Evolutionary conservation across 2,113 vertebrate species (phyloP).

Genomic region (Sialia sialis): DNA sequence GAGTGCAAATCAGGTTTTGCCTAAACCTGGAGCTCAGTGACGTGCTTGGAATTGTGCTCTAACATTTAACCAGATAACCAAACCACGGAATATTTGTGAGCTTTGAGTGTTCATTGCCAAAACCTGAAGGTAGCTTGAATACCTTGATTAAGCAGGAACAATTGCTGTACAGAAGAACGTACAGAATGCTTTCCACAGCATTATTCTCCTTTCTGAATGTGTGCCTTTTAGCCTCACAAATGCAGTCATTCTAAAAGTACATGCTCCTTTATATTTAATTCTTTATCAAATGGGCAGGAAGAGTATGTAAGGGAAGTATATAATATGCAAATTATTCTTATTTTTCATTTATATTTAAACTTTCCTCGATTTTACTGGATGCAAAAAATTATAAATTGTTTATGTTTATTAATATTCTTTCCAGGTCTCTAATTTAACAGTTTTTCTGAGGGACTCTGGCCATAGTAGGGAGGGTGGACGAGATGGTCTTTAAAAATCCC

Average conservation of each 20-base stretch:
- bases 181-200: neutral
- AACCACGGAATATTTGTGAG: neutral
- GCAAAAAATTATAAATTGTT: neutral
- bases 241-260: neutral
- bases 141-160: neutral
- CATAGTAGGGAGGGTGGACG: rapidly evolving
- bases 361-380: neutral
- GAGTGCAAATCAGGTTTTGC: neutral
- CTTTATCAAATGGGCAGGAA: neutral
- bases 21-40: neutral
- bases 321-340: neutral
- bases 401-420: neutral
- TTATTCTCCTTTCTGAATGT: neutral
- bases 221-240: neutral
- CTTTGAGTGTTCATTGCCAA: neutral
- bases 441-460: neutral
- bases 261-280: neutral
- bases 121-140: neutral
- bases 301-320: neutral
- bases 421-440: neutral
- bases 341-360: neutral
- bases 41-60: neutral
- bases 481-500: neutral
- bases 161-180: neutral
- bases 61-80: neutral